Base-by-base conservation (phyloP, 2,797 vertebrate species). In the Nannoperca obscura region DNA sequence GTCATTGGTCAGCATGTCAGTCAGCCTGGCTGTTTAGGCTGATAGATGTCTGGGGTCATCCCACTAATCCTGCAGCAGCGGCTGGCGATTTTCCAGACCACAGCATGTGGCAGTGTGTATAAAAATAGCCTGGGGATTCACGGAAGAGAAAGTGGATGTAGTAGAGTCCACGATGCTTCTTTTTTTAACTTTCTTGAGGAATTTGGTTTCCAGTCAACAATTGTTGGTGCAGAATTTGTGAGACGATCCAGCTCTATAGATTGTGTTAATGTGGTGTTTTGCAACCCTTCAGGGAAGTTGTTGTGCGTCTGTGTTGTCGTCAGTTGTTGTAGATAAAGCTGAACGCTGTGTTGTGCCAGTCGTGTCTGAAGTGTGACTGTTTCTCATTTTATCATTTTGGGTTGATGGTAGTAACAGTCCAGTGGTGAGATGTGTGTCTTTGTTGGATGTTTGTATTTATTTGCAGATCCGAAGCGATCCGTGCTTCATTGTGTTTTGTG, bases 81-180 rank as follows among this genome's bases (percentile, higher is more conserved):
- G 34, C 79, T 91, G 90, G 88, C 82, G 2, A 58, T 12, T 69
- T 22, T 84, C 87, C 91, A 88, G 49, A 50, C 65, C 73, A 64
- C 86, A 65, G 76, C 73, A 71, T 83, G 77, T 79, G 66, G 80
- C 24, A 59, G 64, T 36, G 67, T 73, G 65, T 74, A 11, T 81
- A 74, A 81, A 89, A 91, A 89, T 93, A 91, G 83, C 60, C 63
- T 4, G 5, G 71, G 63, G 68, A 83, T 81, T 78, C 77, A 82
- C 52, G 7, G 65, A 71, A 84, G 74, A 78, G 82, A 84, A 81
- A 74, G 76, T 81, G 75, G 76, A 71, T 74, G 62, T 78, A 52
- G 46, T 57, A 5, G 27, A 58, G 57, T 34, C 54, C n/a, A 44
- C 47, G 7, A 55, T 70, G 71, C 60, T 46, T 71, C 44, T 59